Percentiles rank a stretch among this genome's conserved stretches.
phyloP scores from a whole-genome alignment of 2,113 vertebrate genomes.

The Microcebus tavaratra region DNA sequence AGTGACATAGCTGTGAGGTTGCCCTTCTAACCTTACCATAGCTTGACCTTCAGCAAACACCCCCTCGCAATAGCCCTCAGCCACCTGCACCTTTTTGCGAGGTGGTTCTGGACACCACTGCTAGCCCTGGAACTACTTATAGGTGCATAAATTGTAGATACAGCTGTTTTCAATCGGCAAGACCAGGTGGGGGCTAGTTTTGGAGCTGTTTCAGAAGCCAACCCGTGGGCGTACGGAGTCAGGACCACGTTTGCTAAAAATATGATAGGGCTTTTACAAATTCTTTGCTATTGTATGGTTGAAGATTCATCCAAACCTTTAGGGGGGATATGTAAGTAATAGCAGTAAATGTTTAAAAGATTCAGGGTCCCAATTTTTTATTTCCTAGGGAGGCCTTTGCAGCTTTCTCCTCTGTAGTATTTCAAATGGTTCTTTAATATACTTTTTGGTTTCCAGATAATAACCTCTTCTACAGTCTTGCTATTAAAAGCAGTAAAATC shows the following conservation, averaged over 20 bases:
- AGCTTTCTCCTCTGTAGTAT: background rate
- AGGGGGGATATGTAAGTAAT: background rate
- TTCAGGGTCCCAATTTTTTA: background rate
- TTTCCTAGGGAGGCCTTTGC: background rate
- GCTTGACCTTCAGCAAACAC: background rate
- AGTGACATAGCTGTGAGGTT: background rate
- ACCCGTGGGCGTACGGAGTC: background rate
- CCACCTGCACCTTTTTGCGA: background rate
- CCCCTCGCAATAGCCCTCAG: background rate
- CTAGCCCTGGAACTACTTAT: background rate
- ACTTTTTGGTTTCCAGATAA: conserved; percentile 30
- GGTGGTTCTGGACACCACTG: background rate
- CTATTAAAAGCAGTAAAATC: conserved; percentile 17
- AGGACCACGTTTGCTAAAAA: background rate
- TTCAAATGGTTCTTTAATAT: background rate
- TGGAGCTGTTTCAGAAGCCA: background rate
- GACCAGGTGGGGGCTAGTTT: background rate
- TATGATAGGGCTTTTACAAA: background rate
- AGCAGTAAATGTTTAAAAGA: background rate
- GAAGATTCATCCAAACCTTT: background rate
- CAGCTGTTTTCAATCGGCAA: background rate
- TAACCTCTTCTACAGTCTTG: background rate
- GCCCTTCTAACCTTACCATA: background rate
- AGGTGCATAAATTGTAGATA: background rate
- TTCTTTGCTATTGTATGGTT: background rate